Conservation (phyloP, 2,113 vertebrate species). For the Tor tambroides region DNA sequence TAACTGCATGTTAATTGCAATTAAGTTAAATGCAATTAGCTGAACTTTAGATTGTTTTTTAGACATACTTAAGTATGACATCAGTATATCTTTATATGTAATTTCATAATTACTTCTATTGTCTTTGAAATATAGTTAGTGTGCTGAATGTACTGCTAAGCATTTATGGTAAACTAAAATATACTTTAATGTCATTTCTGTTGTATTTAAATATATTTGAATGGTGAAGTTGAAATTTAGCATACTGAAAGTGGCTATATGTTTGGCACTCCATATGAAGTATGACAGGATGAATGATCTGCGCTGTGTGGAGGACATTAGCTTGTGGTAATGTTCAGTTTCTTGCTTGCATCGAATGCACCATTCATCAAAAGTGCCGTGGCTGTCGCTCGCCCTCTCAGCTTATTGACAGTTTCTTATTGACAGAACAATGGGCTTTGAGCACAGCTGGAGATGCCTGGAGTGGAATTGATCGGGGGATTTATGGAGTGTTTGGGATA, state of each 20-base stretch:
- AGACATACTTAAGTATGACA: no score
- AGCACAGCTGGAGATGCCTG: conserved; percentile 50
- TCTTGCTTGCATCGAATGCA: conserved; percentile 31
- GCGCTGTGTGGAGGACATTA: conserved; percentile 1
- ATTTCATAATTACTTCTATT: no score
- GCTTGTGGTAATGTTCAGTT: conserved; percentile 28
- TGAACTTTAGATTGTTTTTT: no score
- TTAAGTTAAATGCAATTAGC: no score
- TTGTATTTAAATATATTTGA: neutral
- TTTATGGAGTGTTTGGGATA: conserved; percentile 52
- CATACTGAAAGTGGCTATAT: neutral
- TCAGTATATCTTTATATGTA: no score
- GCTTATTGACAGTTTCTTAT: conserved; percentile 66
- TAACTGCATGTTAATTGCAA: no score
- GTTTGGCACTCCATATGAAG: neutral
- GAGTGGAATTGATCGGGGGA: conserved; percentile 48
- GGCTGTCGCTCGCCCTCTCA: conserved; percentile 66
- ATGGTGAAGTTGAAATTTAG: neutral
- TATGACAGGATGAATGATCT: conserved; percentile 10
- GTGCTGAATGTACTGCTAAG: no score
- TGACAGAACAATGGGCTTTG: conserved; percentile 62
- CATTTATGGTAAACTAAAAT: neutral
- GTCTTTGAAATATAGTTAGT: no score
- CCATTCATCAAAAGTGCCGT: conserved; percentile 76
- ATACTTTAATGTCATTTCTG: neutral